A percentile compares a stretch with the other conserved stretches of the same genome.
Evolutionary conservation across 2,888 invertebrate species (phyloP).

Genomic region (Erpobdella octoculata): DNA sequence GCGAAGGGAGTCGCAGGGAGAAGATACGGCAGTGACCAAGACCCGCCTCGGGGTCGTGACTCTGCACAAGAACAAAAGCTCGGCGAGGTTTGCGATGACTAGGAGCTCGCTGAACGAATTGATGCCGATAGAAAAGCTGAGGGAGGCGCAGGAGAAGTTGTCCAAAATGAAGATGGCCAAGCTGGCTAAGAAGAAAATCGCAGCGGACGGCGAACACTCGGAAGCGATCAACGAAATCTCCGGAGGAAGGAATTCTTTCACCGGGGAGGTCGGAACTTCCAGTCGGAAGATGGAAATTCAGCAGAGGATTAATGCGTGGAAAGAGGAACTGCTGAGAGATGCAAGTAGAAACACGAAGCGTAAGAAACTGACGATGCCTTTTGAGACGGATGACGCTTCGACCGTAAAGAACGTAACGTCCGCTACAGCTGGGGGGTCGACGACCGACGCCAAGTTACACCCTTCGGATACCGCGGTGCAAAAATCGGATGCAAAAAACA

Average conservation of each 20-base stretch:
- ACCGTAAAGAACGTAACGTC: no score
- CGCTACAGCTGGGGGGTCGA: no score
- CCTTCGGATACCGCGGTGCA: no score
- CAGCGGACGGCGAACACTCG: neutral
- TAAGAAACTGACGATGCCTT: neutral
- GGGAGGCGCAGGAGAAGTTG: neutral
- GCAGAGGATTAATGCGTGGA: conserved; percentile 21
- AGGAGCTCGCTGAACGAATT: neutral
- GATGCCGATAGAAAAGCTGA: neutral
- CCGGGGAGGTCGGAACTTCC: neutral
- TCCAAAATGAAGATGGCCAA: neutral
- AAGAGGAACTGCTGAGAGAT: conserved; percentile 21
- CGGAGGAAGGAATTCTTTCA: neutral
- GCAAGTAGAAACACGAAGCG: neutral
- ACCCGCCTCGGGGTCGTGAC: conserved; percentile 21
- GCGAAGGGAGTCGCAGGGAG: no score
- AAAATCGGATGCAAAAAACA: no score
- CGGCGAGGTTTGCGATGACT: neutral
- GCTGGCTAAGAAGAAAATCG: neutral
- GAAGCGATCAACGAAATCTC: neutral
- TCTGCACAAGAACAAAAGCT: conserved; percentile 10
- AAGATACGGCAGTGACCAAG: conserved; percentile 15
- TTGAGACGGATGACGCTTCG: no score
- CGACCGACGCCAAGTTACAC: no score
- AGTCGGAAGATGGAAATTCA: conserved; percentile 10